These are phyloP conservation scores for Myopa tessellatipennis DNA, from an alignment of 2,888 invertebrate genomes.

Conservation along the genomic window DNA sequence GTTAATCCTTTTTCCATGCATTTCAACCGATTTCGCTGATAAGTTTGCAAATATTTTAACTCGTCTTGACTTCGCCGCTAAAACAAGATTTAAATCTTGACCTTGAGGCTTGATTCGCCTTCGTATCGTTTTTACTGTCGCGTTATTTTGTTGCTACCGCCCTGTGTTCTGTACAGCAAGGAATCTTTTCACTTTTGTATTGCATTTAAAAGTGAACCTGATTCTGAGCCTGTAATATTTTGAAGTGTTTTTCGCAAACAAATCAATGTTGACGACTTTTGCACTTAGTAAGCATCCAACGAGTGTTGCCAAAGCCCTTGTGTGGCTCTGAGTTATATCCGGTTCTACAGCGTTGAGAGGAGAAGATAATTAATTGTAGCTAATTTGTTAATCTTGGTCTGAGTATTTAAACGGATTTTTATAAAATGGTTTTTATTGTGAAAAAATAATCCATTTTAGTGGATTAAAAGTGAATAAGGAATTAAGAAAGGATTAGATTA, in stretches of 20 bases:
- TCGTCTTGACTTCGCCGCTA: not conserved
- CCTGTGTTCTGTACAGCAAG: not conserved
- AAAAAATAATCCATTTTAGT: too few relatives aligned
- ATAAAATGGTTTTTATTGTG: too few relatives aligned
- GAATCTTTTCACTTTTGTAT: slow-evolving; percentile 14
- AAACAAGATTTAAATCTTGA: slow-evolving; percentile 24
- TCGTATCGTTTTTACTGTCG: not conserved
- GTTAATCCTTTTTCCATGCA: not conserved
- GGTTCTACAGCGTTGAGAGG: too few relatives aligned
- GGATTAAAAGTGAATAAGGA: too few relatives aligned
- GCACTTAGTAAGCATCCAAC: too few relatives aligned
- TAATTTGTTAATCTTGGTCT: too few relatives aligned
- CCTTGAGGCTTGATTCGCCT: slow-evolving; percentile 17
- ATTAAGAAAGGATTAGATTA: too few relatives aligned
- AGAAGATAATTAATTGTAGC: too few relatives aligned
- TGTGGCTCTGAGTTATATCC: too few relatives aligned
- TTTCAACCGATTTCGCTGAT: slow-evolving; percentile 2
- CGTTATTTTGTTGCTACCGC: not conserved
- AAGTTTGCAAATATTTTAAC: not conserved
- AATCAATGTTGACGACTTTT: not conserved
- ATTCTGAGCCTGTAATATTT: not conserved
- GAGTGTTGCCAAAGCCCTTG: too few relatives aligned
- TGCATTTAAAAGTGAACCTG: not conserved
- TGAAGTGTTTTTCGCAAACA: slow-evolving; percentile 9
- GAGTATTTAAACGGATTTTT: too few relatives aligned